These are phyloP conservation scores for Eclectus roratus DNA, from an alignment of 2,113 vertebrate species.

Conservation along the genomic window DNA sequence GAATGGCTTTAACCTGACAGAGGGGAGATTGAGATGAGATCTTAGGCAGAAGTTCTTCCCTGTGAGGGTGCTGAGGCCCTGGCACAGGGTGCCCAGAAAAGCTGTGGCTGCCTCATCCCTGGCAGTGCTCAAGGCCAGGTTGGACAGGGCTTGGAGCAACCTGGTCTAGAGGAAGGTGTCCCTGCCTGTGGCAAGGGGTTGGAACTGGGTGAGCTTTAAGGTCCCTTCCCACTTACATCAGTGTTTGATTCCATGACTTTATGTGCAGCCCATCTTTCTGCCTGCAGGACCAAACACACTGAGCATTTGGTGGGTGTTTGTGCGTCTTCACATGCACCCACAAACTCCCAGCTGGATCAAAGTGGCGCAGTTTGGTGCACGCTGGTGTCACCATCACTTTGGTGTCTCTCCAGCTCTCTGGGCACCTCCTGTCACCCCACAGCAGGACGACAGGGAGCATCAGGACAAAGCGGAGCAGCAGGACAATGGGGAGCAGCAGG, in stretches of 20 bases:
- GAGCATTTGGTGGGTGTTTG: accelerated
- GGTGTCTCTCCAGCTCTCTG: background rate
- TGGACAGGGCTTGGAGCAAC: background rate
- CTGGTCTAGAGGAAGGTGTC: background rate
- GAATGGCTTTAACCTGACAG: no score
- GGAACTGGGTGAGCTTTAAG: background rate
- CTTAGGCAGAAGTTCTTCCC: no score
- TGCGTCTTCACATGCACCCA: background rate
- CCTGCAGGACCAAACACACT: accelerated
- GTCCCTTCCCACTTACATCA: background rate
- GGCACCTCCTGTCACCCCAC: background rate
- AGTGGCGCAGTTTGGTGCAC: accelerated
- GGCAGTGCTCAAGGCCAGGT: no score
- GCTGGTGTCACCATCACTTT: accelerated
- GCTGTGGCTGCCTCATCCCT: no score
- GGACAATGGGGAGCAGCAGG: accelerated
- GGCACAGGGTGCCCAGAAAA: no score
- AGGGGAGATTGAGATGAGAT: no score
- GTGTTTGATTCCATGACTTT: background rate
- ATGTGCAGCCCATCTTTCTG: background rate
- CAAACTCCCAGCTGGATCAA: accelerated
- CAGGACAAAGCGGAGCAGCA: no score
- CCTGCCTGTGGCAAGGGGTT: background rate
- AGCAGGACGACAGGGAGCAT: background rate
- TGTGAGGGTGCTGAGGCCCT: no score